phyloP scores from a whole-genome alignment of 2,797 vertebrate genomes.

The Pseudopleuronectes americanus region DNA sequence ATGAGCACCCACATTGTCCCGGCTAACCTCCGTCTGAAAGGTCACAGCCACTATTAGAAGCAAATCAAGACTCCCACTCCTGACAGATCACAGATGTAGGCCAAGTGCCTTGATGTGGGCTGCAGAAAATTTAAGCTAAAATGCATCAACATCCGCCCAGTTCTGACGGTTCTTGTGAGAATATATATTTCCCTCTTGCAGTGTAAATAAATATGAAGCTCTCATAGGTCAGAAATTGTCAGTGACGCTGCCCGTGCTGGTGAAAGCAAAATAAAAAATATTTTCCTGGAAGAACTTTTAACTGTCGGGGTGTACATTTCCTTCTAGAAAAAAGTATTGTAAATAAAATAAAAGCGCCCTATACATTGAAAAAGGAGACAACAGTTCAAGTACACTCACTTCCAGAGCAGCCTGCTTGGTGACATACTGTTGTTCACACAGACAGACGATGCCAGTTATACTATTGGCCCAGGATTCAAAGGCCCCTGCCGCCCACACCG shows the following conservation, averaged over 20 bases:
- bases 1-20: constrained; percentile 7
- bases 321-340: constrained; percentile 24
- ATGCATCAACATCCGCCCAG: constrained; percentile 5
- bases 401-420: constrained; percentile 48
- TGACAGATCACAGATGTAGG: constrained; percentile 1
- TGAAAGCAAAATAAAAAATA: background rate
- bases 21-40: constrained; percentile 5
- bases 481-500: constrained; percentile 61
- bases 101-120: background rate
- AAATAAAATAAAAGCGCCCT: constrained; percentile 36
- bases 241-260: background rate
- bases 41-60: constrained; percentile 15
- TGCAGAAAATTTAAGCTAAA: constrained; percentile 1
- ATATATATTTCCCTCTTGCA: background rate
- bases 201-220: constrained; percentile 11
- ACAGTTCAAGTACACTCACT: constrained; percentile 69
- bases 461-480: constrained; percentile 56
- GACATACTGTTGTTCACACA: constrained; percentile 47
- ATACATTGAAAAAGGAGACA: constrained; percentile 37
- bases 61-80: constrained; percentile 11
- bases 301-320: constrained; percentile 46
- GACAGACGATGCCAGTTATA: constrained; percentile 54
- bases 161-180: background rate
- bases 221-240: constrained; percentile 5
- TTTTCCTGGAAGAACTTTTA: constrained; percentile 10